These are phyloP conservation scores for Julus scandinavius DNA, from an alignment of 2,888 invertebrate species.

Conservation along the genomic window DNA sequence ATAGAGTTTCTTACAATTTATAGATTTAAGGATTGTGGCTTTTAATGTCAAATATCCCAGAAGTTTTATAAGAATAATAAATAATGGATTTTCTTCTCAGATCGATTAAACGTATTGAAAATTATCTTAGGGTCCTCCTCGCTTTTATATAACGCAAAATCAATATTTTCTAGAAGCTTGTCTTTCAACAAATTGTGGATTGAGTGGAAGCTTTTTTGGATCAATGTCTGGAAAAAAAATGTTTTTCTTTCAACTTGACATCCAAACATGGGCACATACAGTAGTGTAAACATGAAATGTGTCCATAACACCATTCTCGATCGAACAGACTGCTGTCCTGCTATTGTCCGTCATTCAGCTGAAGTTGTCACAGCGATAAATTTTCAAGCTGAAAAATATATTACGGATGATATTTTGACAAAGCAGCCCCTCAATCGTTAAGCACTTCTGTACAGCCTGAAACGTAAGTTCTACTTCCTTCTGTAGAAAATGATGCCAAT, in stretches of 20 bases:
- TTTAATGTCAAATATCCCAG: not conserved
- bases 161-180: conserved; percentile 13
- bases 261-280: conserved; percentile 16
- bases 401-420: not conserved
- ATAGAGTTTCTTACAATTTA: not conserved
- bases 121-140: not conserved
- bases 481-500: too few species aligned
- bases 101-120: not conserved
- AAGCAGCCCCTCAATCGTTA: not conserved
- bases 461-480: not conserved
- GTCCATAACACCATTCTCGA: conserved; percentile 1
- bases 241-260: not conserved
- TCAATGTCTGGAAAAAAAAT: conserved; percentile 11
- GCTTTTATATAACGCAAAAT: not conserved
- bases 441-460: not conserved
- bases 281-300: not conserved
- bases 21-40: not conserved
- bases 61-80: not conserved
- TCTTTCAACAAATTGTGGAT: conserved; percentile 27
- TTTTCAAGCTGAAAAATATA: not conserved
- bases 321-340: not conserved
- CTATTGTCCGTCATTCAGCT: conserved; percentile 24
- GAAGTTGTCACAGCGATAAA: not conserved
- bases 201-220: not conserved
- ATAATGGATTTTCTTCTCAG: not conserved